Percentiles rank a stretch among this genome's conserved stretches.
phyloP scores from a whole-genome alignment of 2,797 vertebrate genomes.

The Thunnus albacares region DNA sequence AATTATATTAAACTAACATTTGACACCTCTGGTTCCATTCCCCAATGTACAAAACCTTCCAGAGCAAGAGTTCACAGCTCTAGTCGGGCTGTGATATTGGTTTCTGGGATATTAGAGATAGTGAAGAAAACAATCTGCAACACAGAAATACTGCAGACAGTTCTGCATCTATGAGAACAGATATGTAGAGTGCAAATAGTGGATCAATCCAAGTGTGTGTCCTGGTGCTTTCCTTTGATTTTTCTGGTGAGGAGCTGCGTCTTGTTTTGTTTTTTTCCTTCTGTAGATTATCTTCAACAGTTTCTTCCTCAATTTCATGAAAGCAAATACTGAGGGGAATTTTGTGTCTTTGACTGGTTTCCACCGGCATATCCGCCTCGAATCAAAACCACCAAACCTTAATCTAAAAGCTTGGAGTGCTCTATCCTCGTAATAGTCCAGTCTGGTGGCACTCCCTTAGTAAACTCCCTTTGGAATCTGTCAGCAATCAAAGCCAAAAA shows the following conservation, averaged over 20 bases:
- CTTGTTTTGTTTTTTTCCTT: not conserved
- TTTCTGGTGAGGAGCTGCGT: not conserved
- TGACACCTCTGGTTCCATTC: not conserved
- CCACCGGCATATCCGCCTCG: not conserved
- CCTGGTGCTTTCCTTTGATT: constrained; percentile 1
- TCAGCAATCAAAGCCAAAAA: constrained; percentile 23
- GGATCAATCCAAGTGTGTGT: constrained; percentile 21
- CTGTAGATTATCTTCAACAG: not conserved
- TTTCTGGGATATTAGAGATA: not conserved
- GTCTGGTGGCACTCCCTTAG: constrained; percentile 93
- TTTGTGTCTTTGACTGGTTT: constrained; percentile 16
- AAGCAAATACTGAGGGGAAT: constrained; percentile 6
- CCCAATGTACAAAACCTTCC: constrained; percentile 3
- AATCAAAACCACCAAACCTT: constrained; percentile 53
- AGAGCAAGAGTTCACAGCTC: constrained; percentile 18
- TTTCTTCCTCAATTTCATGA: not conserved
- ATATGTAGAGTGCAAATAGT: not conserved
- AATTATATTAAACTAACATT: not conserved
- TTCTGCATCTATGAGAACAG: not conserved
- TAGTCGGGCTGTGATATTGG: not conserved
- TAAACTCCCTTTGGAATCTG: constrained; percentile 97
- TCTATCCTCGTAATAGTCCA: constrained; percentile 96
- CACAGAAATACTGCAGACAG: not conserved
- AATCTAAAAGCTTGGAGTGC: constrained; percentile 93
- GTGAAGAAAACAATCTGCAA: not conserved